Evolutionary conservation across 2,888 invertebrate species (phyloP).

Genomic region (Hirtodrosophila alboralis): DNA sequence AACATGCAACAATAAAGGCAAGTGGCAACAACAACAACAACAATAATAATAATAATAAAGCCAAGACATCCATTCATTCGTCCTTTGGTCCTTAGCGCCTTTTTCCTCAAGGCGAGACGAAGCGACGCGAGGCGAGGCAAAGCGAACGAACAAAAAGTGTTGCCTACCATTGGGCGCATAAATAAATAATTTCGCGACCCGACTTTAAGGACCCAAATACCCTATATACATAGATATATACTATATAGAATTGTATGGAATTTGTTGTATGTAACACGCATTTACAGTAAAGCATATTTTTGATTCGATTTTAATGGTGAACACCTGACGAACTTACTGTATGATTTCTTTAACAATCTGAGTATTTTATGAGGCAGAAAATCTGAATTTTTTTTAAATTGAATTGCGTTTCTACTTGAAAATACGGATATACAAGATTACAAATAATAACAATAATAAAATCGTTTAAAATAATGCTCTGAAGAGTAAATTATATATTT

Average conservation of each 20-base stretch:
- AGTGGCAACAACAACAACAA: no score
- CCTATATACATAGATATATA: not conserved
- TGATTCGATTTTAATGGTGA: no score
- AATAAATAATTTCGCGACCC: constrained; percentile 45
- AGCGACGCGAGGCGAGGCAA: not conserved
- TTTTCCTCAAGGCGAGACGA: not conserved
- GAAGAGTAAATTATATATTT: no score
- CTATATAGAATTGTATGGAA: no score
- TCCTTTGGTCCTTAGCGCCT: not conserved
- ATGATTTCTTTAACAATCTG: no score
- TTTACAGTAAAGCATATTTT: not conserved
- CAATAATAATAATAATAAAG: constrained; percentile 19
- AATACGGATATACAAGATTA: no score
- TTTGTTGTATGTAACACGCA: not conserved
- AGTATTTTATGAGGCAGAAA: no score
- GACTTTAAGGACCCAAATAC: not conserved
- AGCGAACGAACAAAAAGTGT: constrained; percentile 17
- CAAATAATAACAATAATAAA: no score
- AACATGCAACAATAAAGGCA: not conserved
- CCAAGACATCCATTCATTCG: constrained; percentile 9
- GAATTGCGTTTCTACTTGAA: no score
- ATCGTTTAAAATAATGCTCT: no score
- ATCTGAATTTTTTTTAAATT: no score
- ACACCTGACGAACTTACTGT: not conserved
- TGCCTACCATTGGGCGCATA: constrained; percentile 35